A percentile compares a stretch with the other conserved stretches of the same genome.
These are phyloP conservation scores for Myiotriccus ornatus DNA, from an alignment of 2,797 vertebrate genomes.

Conservation along the genomic window DNA sequence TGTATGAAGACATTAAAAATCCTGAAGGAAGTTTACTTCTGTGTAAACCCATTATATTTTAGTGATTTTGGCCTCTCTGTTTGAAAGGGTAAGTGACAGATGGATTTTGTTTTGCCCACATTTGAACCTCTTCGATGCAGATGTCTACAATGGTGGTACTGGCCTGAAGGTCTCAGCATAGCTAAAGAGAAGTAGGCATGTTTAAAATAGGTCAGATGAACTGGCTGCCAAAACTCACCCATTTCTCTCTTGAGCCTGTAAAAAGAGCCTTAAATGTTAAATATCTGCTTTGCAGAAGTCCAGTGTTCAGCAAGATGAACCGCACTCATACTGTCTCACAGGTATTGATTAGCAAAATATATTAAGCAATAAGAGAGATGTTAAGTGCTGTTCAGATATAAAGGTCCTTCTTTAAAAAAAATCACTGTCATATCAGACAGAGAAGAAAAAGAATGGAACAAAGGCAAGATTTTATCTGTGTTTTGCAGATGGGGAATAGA, in stretches of 20 bases:
- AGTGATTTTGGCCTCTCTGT: neutral
- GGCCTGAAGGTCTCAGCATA: neutral
- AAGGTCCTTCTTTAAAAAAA: neutral
- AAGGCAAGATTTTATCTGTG: neutral
- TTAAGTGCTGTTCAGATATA: neutral
- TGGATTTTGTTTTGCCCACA: neutral
- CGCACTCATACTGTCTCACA: neutral
- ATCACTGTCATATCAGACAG: neutral
- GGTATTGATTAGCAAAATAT: neutral
- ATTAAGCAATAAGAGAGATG: neutral
- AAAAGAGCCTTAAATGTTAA: neutral
- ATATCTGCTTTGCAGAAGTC: neutral
- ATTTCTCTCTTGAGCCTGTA: neutral
- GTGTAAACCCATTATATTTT: neutral
- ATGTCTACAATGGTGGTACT: neutral
- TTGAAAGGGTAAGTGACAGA: neutral
- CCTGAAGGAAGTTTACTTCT: neutral
- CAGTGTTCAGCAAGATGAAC: neutral
- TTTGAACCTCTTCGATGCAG: neutral
- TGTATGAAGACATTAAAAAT: slow-evolving; percentile 26
- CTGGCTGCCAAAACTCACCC: neutral
- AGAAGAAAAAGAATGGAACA: neutral
- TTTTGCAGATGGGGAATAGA: neutral
- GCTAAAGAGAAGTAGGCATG: neutral
- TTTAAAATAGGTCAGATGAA: neutral